These are phyloP conservation scores for Dromiciops gliroides DNA, from an alignment of 2,113 vertebrate species.

Conservation along the genomic window DNA sequence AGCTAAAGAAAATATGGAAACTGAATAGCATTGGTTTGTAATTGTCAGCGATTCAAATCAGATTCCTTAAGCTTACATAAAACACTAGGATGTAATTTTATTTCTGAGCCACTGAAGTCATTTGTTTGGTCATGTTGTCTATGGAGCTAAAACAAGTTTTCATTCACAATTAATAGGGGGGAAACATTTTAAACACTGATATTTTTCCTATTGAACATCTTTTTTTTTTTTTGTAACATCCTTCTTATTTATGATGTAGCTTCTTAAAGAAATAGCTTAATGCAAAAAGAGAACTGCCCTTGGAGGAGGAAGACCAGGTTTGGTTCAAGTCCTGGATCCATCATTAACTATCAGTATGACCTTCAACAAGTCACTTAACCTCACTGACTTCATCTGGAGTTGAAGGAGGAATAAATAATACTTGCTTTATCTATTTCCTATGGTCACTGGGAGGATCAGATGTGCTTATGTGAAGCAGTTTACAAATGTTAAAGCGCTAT, in stretches of 20 bases:
- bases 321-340: not conserved
- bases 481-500: not conserved
- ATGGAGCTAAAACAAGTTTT: constrained; percentile 7
- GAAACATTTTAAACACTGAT: constrained; percentile 26
- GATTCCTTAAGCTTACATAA: constrained; percentile 18
- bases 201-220: constrained; percentile 37
- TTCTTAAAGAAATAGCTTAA: not conserved
- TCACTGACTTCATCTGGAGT: not conserved
- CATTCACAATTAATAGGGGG: constrained; percentile 3
- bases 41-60: not conserved
- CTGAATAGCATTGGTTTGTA: not conserved
- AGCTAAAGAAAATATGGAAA: not conserved
- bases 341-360: not conserved
- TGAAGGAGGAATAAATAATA: not conserved
- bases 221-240: not conserved
- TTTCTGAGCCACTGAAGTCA: constrained; percentile 30
- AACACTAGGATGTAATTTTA: not conserved
- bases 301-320: not conserved
- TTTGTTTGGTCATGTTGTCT: constrained; percentile 20
- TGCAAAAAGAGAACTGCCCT: not conserved
- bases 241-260: not conserved
- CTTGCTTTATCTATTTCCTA: not conserved
- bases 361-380: not conserved
- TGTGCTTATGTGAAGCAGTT: not conserved
- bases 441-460: not conserved